Conservation (phyloP, 2,888 invertebrate species). For the Agrotis puta region DNA sequence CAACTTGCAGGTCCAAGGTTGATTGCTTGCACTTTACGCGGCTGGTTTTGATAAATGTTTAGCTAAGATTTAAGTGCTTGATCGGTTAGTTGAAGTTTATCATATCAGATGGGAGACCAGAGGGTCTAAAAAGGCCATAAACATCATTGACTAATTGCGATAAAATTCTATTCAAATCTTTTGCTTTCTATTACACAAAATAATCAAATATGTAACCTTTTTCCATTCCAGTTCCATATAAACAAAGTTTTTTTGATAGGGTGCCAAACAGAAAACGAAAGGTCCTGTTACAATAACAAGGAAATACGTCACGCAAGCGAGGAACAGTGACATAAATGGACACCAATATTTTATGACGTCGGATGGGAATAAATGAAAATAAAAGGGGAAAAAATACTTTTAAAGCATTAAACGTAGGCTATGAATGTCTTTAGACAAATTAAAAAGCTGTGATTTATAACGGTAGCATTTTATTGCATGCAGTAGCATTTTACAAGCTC, state of each 20-base stretch:
- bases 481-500: constrained; percentile 67
- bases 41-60: constrained; percentile 37
- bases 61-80: constrained; percentile 4
- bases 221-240: neutral
- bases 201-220: no score
- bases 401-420: constrained; percentile 76
- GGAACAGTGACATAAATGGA: constrained; percentile 71
- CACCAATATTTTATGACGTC: constrained; percentile 80
- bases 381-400: constrained; percentile 79
- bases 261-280: constrained; percentile 59
- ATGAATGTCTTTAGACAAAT: constrained; percentile 81
- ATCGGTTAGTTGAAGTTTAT: neutral
- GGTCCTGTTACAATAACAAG: constrained; percentile 58
- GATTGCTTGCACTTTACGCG: constrained; percentile 32
- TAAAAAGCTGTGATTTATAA: constrained; percentile 84
- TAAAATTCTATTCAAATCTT: no score
- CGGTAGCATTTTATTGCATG: constrained; percentile 65
- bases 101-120: neutral
- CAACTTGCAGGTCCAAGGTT: constrained; percentile 39
- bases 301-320: constrained; percentile 65
- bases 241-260: constrained; percentile 35
- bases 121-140: no score
- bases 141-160: no score
- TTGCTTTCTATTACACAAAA: no score
- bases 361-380: constrained; percentile 77